Base-by-base conservation (phyloP, 2,888 invertebrate species). In the Deilephila elpenor region DNA sequence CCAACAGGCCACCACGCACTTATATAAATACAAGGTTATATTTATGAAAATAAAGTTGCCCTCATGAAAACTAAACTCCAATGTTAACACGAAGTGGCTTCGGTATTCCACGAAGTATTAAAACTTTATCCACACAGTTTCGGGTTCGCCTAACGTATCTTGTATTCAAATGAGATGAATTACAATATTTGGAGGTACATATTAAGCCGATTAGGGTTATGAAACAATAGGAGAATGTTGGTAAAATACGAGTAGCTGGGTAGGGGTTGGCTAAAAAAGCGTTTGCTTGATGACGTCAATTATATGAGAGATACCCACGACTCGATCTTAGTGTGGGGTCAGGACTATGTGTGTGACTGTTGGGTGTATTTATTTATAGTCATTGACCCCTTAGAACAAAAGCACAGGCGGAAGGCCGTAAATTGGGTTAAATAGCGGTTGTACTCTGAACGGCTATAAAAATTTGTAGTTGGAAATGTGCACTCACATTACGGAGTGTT, bases 371-470 rank as follows among this genome's bases (percentile, higher is more conserved):
- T 19, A 5, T 6, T 56, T 11, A 56, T n/a, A 5, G 0, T 19
- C 1, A 56, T 56, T 56, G 11, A 44, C 44, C 19, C 53, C 53
- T 29, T 29, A 60, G n/a, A 53, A 51, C 20, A 20, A 17, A 44
- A 34, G 17, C 61, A 53, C 51, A 53, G 59, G 44, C 60, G 51
- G 51, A 29, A 20, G 56, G n/a, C 34, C 59, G 17, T 25, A 56
- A 64, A 67, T 59, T 25, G 11, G 19, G 56, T 25, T 20, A 72
- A 64, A 72, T 56, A 3, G 37, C 59, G 32, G 29, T 14, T 34
- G 44, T 51, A 67, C 56, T 29, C 59, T n/a, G 64, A 71, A 73
- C 19, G 51, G 72, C 67, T 73, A 19, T 64, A 67, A 73, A 73
- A 71, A 44, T 19, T 44, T 60, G 37, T 56, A 59, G 59, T 44